phyloP scores from a whole-genome alignment of 2,113 vertebrate genomes.

The Paralichthys olivaceus region DNA sequence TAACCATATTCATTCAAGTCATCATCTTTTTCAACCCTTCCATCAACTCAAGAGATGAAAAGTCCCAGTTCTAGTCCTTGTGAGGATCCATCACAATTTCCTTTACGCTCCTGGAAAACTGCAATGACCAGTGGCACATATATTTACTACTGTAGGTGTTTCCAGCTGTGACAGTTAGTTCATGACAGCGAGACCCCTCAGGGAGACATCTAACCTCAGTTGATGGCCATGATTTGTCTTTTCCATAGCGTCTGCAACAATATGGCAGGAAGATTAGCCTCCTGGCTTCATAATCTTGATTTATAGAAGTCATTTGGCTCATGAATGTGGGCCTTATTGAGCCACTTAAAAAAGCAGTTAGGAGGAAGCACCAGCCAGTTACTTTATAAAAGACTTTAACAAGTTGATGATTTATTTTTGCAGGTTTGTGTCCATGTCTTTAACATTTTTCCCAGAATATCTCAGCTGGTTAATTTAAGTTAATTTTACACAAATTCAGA shows the following conservation, averaged over 20 bases:
- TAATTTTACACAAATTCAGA: too few species aligned
- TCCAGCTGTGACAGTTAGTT: not conserved
- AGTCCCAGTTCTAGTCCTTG: not conserved
- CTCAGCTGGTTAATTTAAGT: not conserved
- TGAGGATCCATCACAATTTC: not conserved
- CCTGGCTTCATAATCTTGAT: conserved; percentile 38
- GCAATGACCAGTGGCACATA: too few species aligned
- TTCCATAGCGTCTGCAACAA: not conserved
- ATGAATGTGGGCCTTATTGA: conserved; percentile 13
- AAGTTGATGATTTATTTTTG: not conserved
- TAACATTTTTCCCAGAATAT: not conserved
- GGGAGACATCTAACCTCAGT: conserved; percentile 26
- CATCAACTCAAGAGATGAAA: not conserved
- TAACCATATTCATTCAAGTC: not conserved
- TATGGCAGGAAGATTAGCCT: conserved; percentile 29
- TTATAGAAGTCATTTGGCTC: conserved; percentile 32
- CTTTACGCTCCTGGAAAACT: not conserved
- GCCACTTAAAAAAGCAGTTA: not conserved
- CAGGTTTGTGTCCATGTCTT: not conserved
- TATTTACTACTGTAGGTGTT: too few species aligned
- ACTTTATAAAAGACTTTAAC: conserved; percentile 9
- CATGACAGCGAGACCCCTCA: not conserved
- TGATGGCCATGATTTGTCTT: conserved; percentile 45
- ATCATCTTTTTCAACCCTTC: not conserved
- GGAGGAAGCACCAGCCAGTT: conserved; percentile 5